These are phyloP conservation scores for Sporophila hypoxantha DNA, from an alignment of 2,113 vertebrate species.

Conservation along the genomic window DNA sequence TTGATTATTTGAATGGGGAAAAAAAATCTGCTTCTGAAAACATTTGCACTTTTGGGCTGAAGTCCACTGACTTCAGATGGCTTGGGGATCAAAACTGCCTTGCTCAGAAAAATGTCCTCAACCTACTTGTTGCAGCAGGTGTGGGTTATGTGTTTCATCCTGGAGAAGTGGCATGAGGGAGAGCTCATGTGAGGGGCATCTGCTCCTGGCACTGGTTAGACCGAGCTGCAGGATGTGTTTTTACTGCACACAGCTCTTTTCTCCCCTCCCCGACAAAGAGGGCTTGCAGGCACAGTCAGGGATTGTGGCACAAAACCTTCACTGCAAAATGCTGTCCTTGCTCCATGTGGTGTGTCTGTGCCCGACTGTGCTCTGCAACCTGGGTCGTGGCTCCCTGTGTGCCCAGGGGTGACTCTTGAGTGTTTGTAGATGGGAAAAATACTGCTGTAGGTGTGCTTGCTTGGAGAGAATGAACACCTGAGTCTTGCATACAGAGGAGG, in stretches of 20 bases:
- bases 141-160: neutral
- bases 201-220: neutral
- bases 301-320: fast-evolving
- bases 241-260: fast-evolving
- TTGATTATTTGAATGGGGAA: neutral
- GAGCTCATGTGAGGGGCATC: fast-evolving
- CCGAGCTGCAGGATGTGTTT: fast-evolving
- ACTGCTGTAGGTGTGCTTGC: fast-evolving
- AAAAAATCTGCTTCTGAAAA: neutral
- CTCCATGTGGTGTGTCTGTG: neutral
- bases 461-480: neutral
- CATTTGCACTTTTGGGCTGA: neutral
- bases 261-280: neutral
- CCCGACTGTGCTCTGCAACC: neutral
- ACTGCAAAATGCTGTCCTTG: fast-evolving
- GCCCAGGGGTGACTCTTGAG: neutral
- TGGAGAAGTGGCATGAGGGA: neutral
- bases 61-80: neutral
- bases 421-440: neutral
- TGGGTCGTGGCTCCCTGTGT: neutral
- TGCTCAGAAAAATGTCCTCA: fast-evolving
- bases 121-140: neutral
- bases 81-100: neutral
- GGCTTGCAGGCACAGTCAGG: fast-evolving
- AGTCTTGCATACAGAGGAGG: neutral